Base-by-base conservation (phyloP, 1,140 invertebrate species). In the Drosophila gunungcola region DNA sequence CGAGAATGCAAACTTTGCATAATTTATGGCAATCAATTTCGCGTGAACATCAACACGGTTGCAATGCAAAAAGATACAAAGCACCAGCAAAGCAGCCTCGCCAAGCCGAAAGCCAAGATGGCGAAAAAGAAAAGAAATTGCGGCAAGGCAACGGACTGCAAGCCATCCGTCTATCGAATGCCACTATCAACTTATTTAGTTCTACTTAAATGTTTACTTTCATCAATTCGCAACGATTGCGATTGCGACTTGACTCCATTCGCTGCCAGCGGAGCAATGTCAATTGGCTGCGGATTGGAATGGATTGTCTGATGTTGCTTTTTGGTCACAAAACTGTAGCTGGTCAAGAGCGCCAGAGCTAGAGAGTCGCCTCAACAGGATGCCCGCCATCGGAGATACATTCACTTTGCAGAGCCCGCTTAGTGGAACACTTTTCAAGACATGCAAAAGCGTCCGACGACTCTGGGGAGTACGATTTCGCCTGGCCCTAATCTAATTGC, bases 21-120 rank as follows among this genome's bases (percentile, higher is more conserved):
- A 76, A 77, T 81, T 81, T 76, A 81, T 79, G 78, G 78, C 78
- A 81, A 77, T 76, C 78, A 72, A 81, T 64, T 81, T 80, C 65
- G 73, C 73, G 65, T 77, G 78, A 81, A 77, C 67, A 78, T 51
- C 57, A 69, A 69, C 76, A 79, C 61, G 55, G 53, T 32, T 70
- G 67, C 64, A 46, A 70, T 55, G 60, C 54, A 60, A 54, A 48
- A 45, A 78, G 53, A 52, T 48, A 52, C 58, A 67, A 41, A 61
- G 55, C 41, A 34, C 11, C 29, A 61, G 9, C 29, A 61, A n/a
- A 11, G 56, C 56, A 58, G 36, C 55, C 32, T n/a, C 11, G 27
- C 4, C 36, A 45, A 56, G 27, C 12, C 42, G 11, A 61, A 25
- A 49, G n/a, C 29, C 6, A 42, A 48, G 36, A 51, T 51, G 48